Conservation (phyloP, 2,888 invertebrate species). For the Cetonia aurata region DNA sequence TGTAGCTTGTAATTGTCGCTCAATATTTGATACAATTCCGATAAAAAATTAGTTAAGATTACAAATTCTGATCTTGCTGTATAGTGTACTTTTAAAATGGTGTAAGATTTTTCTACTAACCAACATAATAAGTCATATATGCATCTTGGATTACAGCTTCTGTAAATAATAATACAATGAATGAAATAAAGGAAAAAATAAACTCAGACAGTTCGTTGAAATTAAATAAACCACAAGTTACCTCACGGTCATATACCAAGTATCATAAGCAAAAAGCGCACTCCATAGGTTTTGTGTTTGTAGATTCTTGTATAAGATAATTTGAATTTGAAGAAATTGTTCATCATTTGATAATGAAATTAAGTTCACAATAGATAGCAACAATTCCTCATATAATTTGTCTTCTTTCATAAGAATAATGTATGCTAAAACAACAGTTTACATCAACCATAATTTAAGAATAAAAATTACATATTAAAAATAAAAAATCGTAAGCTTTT, state of each 20-base stretch:
- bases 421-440: constrained; percentile 28
- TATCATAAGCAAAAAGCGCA: constrained; percentile 57
- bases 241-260: constrained; percentile 58
- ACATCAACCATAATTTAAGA: too few relatives aligned
- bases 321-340: constrained; percentile 52
- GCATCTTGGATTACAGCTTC: constrained; percentile 17
- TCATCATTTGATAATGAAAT: constrained; percentile 50
- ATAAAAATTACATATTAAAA: background rate
- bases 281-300: constrained; percentile 55
- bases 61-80: constrained; percentile 52
- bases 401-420: constrained; percentile 33
- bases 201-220: background rate
- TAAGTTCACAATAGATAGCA: constrained; percentile 51
- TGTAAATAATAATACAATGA: constrained; percentile 12
- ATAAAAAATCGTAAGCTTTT: background rate
- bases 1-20: constrained; percentile 45
- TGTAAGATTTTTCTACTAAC: constrained; percentile 40
- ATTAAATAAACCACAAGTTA: constrained; percentile 41
- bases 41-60: constrained; percentile 52
- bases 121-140: constrained; percentile 36
- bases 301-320: constrained; percentile 54
- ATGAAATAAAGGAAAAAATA: background rate
- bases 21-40: constrained; percentile 51
- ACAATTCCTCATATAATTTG: constrained; percentile 51
- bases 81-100: constrained; percentile 48